Evolutionary conservation across 2,113 vertebrate genomes (phyloP), one percentile per base, ranked within the genome.

Genomic region (Nannospalax galili): DNA sequence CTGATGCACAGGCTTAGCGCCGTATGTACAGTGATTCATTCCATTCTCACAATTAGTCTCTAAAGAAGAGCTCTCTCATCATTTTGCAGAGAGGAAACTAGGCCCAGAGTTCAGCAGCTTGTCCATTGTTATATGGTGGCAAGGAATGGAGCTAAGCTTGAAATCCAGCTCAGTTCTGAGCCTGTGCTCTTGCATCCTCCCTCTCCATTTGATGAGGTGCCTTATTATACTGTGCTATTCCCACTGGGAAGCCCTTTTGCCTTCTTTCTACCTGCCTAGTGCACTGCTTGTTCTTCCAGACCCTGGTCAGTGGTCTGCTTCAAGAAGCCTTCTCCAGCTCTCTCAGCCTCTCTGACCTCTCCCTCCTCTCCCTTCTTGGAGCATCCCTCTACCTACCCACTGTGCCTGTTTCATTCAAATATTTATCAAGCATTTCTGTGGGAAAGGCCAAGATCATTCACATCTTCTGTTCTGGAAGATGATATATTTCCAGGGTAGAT

Each of bases 21-120:
- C 42, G 12, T 10, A 8, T 24, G 5, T 22, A 1, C 5, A 32
- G 69, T 35, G 0, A 2, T 5, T 74, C 40, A n/a, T 19, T 32
- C 20, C 16, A 9, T 30, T 19, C 22, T 58, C 45, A 42, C 22
- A 3, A n/a, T 42, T 1, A 45, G 35, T 65, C 77, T 11, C 20
- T 6, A 19, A 15, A 52, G 30, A 24, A 15, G 67, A 2, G 15
- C 10, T n/a, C 12, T 8, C 12, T 64, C 73, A 22, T 52, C 12
- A 22, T 42, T 84, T 64, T 80, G 26, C 45, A 64, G 48, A 58
- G 17, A 80, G 42, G 26, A 56, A 69, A 45, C 40, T 0, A 35
- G 78, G 65, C 77, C 65, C 17, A 30, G 37, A 32, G 45, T 12
- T 58, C 60, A 60, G 35, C 35, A 30, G 30, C 24, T 24, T 32